Evolutionary conservation across 2,888 invertebrate genomes (phyloP).

Genomic region (Phymatocera aterrima): DNA sequence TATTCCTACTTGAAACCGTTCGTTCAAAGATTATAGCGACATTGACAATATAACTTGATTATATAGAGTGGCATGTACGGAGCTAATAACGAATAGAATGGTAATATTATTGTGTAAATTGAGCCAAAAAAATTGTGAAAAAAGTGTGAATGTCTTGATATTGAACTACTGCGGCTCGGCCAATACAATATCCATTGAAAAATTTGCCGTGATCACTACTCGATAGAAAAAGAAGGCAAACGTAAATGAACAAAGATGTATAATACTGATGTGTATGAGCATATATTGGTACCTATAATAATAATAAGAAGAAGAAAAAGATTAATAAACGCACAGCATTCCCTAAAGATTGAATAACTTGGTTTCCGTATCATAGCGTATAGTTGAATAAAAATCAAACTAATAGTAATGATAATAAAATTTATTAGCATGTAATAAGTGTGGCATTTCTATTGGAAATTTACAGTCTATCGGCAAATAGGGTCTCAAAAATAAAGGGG

Average conservation of each 20-base stretch:
- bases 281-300: conserved; percentile 21
- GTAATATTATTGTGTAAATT: not conserved
- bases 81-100: not conserved
- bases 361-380: conserved; percentile 1
- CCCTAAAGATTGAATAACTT: not conserved
- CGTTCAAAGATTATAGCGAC: not conserved
- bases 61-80: not conserved
- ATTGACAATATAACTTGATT: not conserved
- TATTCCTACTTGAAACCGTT: not conserved
- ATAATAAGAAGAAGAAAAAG: too few species aligned
- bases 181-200: conserved; percentile 10
- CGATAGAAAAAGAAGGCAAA: not conserved
- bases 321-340: conserved; percentile 34
- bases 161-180: conserved; percentile 5
- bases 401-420: conserved; percentile 5
- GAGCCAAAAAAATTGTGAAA: not conserved
- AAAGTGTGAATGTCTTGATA: not conserved
- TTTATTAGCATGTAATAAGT: not conserved
- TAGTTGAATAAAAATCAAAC: conserved; percentile 16
- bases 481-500: too few species aligned
- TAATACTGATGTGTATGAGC: not conserved
- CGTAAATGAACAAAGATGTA: not conserved
- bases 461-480: not conserved
- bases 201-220: not conserved
- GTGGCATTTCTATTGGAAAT: not conserved